These are phyloP conservation scores for Drepana falcataria DNA, from an alignment of 2,888 invertebrate genomes.

Conservation along the genomic window DNA sequence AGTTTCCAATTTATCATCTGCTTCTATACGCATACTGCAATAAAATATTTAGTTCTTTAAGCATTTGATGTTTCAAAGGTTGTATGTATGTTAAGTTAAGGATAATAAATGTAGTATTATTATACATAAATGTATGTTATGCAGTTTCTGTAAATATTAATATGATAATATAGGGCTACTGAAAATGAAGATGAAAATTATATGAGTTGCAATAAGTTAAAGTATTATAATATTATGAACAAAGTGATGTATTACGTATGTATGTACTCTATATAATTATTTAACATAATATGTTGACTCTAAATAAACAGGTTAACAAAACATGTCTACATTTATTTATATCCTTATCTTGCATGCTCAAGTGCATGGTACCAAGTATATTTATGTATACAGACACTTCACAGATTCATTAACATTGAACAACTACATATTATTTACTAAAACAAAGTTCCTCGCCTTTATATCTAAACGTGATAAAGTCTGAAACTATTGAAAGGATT, in stretches of 20 bases:
- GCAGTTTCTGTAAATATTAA: background rate
- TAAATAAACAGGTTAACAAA: conserved; percentile 47
- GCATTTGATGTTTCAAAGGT: background rate
- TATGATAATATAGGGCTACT: background rate
- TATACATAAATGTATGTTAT: background rate
- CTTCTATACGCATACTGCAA: too few species aligned
- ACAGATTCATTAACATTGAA: too few species aligned
- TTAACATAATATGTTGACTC: conserved; percentile 38
- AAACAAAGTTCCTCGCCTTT: too few species aligned
- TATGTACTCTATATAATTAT: conserved; percentile 29
- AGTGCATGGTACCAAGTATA: too few species aligned
- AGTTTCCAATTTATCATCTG: too few species aligned
- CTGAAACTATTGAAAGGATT: too few species aligned
- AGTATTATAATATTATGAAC: conserved; percentile 32
- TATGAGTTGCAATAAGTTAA: conserved; percentile 22
- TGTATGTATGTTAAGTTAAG: background rate
- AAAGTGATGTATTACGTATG: conserved; percentile 19
- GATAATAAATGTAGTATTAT: background rate
- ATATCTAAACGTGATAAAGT: too few species aligned
- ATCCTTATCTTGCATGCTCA: too few species aligned
- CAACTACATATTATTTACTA: too few species aligned
- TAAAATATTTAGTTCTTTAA: background rate
- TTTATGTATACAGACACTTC: too few species aligned
- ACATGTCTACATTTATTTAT: conserved; percentile 13
- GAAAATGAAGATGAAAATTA: background rate